Evolutionary conservation across 2,113 vertebrate genomes (phyloP), one percentile per base, ranked within the genome.

Genomic region (Apodemus sylvaticus): DNA sequence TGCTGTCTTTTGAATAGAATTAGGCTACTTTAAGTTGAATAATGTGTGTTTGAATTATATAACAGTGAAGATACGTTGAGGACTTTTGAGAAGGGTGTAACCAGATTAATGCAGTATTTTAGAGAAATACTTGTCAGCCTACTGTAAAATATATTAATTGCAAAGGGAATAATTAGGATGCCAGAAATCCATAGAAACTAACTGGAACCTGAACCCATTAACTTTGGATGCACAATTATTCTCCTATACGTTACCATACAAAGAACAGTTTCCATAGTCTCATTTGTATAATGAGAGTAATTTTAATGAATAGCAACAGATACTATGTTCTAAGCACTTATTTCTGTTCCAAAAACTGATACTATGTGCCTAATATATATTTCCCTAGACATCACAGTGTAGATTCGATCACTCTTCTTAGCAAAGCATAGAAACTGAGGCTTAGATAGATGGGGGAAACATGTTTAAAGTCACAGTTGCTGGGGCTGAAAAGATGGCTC

Each of bases 111-210:
- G 68, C 42, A 48, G 8, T 36, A 34, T 74, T 94, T 91, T 93
- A 87, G 76, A 95, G 60, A 66, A 55, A 85, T 86, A 24, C 22
- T 45, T 83, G 3, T 93, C 81, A 82, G 24, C 62, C 13, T 17
- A 90, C 24, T 86, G 62, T 76, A 62, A 96, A 89, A 94, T 78
- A 58, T 24, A 48, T 86, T 94, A 87, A 86, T 93, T 55, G 73
- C 39, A 73, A 1, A 74, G 29, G 42, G n/a, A 42, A 22, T 76
- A 81, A 55, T n/a, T 48, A 17, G 76, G 85, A 83, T 73, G 1
- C 39, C 81, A n/a, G 13, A 77, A 29, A 88, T 20, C 16, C 53
- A 17, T 83, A 53, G 90, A 64, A 92, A 26, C 13, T 36, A 85
- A 92, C 34, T 29, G 12, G 31, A 91, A n/a, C 24, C 5, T 14